Percentiles rank a stretch among this genome's conserved stretches.
These are phyloP conservation scores for Bombycilla garrulus DNA, from an alignment of 2,113 vertebrate species.

Conservation along the genomic window DNA sequence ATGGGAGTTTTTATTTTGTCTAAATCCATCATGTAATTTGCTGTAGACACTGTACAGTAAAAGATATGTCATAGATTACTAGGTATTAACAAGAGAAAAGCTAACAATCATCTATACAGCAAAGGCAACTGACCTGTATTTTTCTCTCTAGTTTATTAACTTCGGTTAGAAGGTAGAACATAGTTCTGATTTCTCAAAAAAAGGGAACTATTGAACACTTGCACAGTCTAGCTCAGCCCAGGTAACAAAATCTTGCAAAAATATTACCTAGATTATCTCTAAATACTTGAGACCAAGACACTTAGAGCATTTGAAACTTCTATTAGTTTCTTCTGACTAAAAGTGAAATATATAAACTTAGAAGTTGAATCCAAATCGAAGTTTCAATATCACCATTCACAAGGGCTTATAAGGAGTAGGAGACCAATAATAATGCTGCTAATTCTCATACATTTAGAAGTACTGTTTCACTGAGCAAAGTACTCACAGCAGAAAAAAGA, in stretches of 20 bases:
- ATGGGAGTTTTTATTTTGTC: not conserved
- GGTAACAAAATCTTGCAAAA: not conserved
- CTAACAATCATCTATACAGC: not conserved
- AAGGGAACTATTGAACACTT: not conserved
- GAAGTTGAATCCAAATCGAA: not conserved
- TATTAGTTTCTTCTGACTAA: not conserved
- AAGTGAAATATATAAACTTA: not conserved
- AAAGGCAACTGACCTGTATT: not conserved
- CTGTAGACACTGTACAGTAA: not conserved
- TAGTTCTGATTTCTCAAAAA: not conserved
- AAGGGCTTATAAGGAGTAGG: not conserved
- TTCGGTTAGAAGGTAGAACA: not conserved
- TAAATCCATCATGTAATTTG: not conserved
- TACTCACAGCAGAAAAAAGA: not conserved
- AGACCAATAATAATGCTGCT: not conserved
- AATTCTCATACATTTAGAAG: not conserved
- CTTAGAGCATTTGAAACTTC: not conserved
- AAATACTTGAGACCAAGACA: not conserved
- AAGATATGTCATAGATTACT: not conserved
- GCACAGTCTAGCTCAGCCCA: not conserved
- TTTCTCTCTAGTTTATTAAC: not conserved
- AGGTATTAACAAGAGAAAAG: not conserved
- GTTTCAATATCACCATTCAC: not conserved
- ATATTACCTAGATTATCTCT: not conserved
- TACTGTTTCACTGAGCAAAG: not conserved